These are phyloP conservation scores for Nemotelus nigrinus DNA, from an alignment of 2,888 invertebrate genomes.

Conservation along the genomic window DNA sequence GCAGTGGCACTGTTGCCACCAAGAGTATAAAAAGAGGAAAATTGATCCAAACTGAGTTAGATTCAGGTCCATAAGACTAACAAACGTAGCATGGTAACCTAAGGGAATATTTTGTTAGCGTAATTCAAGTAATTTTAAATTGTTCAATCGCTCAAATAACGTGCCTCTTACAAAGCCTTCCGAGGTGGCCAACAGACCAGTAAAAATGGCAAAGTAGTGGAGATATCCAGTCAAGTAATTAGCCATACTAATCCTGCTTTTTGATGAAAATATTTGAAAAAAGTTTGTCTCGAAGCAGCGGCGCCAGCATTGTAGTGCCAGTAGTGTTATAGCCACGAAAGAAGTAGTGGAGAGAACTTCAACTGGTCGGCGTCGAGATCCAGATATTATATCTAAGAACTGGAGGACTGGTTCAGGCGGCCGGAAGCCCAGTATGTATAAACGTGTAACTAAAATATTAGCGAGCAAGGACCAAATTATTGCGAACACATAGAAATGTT, in stretches of 20 bases:
- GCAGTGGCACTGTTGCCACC: constrained; percentile 78
- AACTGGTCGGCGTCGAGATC: constrained; percentile 63
- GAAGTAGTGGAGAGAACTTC: constrained; percentile 64
- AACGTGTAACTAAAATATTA: constrained; percentile 66
- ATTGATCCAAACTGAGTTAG: constrained; percentile 64
- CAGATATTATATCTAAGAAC: constrained; percentile 62
- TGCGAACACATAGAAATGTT: constrained; percentile 82
- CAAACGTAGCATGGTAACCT: not conserved
- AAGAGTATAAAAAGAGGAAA: constrained; percentile 75
- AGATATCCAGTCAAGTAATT: constrained; percentile 81
- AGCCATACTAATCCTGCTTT: constrained; percentile 79
- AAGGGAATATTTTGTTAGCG: not conserved
- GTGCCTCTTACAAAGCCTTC: constrained; percentile 70
- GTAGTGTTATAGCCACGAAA: constrained; percentile 70
- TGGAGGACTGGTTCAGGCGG: constrained; percentile 63
- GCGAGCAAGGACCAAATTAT: constrained; percentile 68
- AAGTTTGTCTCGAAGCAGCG: constrained; percentile 84
- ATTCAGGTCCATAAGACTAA: not conserved
- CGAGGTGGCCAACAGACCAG: constrained; percentile 76
- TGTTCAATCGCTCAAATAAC: no score
- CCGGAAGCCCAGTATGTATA: constrained; percentile 63
- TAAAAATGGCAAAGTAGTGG: constrained; percentile 79
- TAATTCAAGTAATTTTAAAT: no score
- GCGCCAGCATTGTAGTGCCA: constrained; percentile 76
- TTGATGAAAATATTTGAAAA: constrained; percentile 81